Evolutionary conservation across 2,888 invertebrate genomes (phyloP).

Genomic region (Choreutis nemorana): DNA sequence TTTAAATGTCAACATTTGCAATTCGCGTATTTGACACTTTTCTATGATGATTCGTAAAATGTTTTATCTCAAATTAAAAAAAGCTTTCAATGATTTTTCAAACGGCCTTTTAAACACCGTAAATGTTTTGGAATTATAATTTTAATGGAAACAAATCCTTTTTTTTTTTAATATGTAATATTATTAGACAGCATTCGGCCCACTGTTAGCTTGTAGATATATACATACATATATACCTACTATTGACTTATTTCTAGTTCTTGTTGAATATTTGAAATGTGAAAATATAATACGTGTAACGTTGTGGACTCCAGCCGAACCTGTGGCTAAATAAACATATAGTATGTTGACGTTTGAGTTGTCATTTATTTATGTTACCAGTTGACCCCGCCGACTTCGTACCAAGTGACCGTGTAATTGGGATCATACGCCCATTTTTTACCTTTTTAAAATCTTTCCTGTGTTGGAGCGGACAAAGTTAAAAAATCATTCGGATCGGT

Average conservation of each 20-base stretch:
- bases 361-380: constrained; percentile 13
- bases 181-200: constrained; percentile 31
- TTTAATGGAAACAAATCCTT: constrained; percentile 1
- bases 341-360: constrained; percentile 42
- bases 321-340: constrained; percentile 50
- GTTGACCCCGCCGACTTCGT: background rate
- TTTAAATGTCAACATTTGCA: too few relatives aligned
- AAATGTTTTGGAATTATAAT: background rate
- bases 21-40: background rate
- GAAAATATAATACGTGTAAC: constrained; percentile 46
- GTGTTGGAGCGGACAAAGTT: too few relatives aligned
- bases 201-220: constrained; percentile 59
- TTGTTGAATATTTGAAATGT: constrained; percentile 61
- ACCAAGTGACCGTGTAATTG: background rate
- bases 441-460: too few relatives aligned
- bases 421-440: too few relatives aligned
- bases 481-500: too few relatives aligned
- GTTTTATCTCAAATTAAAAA: background rate
- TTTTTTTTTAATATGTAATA: constrained; percentile 1
- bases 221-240: too few relatives aligned
- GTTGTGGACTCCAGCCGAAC: constrained; percentile 46
- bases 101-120: too few relatives aligned
- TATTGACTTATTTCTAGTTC: constrained; percentile 60
- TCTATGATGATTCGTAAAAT: too few relatives aligned
- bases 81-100: background rate